Percentiles rank a stretch among this genome's conserved stretches.
Evolutionary conservation across 1,140 invertebrate genomes (phyloP).

Genomic region (Halyomorpha halys): DNA sequence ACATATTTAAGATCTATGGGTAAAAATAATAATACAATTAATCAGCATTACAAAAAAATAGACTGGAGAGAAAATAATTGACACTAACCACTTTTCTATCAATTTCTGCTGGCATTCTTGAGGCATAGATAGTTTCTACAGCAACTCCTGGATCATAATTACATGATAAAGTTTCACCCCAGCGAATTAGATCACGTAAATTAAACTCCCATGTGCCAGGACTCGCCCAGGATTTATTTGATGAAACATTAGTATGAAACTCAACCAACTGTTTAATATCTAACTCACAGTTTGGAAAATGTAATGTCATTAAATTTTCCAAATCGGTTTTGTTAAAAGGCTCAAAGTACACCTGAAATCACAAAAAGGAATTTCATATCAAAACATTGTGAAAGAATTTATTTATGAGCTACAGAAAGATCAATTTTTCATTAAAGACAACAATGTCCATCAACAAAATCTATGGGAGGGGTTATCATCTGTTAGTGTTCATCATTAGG

Average conservation of each 20-base stretch:
- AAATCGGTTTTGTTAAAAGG: constrained; percentile 68
- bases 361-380: not conserved
- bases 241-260: no score
- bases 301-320: constrained; percentile 41
- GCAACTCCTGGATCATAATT: constrained; percentile 48
- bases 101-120: constrained; percentile 61
- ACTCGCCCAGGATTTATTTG: constrained; percentile 41
- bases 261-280: constrained; percentile 35
- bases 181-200: constrained; percentile 85
- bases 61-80: not conserved
- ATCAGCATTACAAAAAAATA: not conserved
- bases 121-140: constrained; percentile 65
- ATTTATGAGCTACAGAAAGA: no score
- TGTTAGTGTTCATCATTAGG: no score
- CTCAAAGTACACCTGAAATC: constrained; percentile 65
- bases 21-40: not conserved
- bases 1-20: constrained; percentile 47
- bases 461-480: no score
- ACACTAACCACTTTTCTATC: constrained; percentile 53
- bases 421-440: no score
- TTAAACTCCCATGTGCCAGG: constrained; percentile 93
- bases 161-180: constrained; percentile 59
- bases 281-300: constrained; percentile 39
- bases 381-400: no score
- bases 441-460: no score